A percentile compares a stretch with the other conserved stretches of the same genome.
Evolutionary conservation across 2,797 vertebrate genomes (phyloP).

Genomic region (Pterois miles): DNA sequence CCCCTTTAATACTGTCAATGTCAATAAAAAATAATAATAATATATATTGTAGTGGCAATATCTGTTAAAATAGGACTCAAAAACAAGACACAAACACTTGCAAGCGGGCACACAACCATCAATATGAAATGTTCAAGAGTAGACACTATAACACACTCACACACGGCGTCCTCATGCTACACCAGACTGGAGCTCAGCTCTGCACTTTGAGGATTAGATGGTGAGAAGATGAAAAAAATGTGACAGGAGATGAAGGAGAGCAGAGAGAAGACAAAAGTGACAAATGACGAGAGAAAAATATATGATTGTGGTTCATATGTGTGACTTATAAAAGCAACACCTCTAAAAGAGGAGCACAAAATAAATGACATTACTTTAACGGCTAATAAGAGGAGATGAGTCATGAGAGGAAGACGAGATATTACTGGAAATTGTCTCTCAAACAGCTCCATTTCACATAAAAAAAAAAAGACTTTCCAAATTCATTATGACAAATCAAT

Average conservation of each 20-base stretch:
- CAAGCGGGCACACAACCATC: no score
- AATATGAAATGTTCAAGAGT: no score
- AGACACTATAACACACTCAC: not conserved
- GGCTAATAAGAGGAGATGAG: conserved; percentile 14
- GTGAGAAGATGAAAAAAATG: not conserved
- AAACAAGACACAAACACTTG: no score
- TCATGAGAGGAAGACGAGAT: not conserved
- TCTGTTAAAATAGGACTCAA: no score
- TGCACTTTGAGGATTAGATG: not conserved
- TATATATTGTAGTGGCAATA: no score
- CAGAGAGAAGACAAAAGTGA: not conserved
- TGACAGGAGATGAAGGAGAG: not conserved
- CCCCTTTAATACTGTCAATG: no score
- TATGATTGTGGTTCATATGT: not conserved
- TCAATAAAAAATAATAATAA: no score
- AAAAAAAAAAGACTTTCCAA: conserved; percentile 12
- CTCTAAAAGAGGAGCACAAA: no score
- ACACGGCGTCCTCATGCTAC: not conserved
- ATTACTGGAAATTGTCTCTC: conserved; percentile 17
- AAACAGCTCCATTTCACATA: conserved; percentile 6
- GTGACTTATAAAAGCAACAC: no score
- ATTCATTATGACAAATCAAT: conserved; percentile 38
- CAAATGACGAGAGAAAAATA: not conserved
- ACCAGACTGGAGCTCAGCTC: not conserved
- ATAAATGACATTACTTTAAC: conserved; percentile 1